Base-by-base conservation (phyloP, 2,888 invertebrate species). In the Tachina grossa region DNA sequence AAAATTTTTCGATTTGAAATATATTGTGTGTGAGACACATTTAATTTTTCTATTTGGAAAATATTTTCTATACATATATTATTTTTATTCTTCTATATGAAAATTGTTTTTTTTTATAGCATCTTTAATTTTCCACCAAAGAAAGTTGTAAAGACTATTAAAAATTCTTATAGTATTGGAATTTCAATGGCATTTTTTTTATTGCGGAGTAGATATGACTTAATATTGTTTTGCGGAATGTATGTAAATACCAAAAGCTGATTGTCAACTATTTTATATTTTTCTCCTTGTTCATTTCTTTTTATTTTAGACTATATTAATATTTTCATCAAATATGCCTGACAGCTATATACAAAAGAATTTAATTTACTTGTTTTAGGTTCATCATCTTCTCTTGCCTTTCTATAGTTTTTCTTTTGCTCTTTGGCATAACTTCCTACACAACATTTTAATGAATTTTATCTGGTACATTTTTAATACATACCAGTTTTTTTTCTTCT, bases 251-350 rank as follows among this genome's bases (percentile, higher is more conserved):
- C 41, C 57, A 57, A 57, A 39, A 75, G 81, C 45, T 69, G 39
- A 19, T 39, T 69, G 41, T 65, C 45, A 71, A 63, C 63, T 57
- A 69, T 75, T 61, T 75, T 41, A 57, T 47, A 57, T 41, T 71
- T 16, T 16, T 39, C 14, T 43, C 14, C 31, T 31, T 39, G 3
- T 39, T 49, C 43, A 19, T 31, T n/a, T 55, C 14, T 59, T 65
- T 14, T 49, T 19, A 66, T 55, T n/a, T 72, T 2, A 41, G 1
- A 78, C 61, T 51, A 69, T 79, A 59, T 74, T 83, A 61, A 45
- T 71, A 69, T 65, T 83, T 81, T 81, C 81, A 77, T 84, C 68
- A 81, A 77, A 77, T 81, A 77, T 81, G 77, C 68, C 81, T 68
- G 65, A 22, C 47, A 45, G 81, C 72, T 74, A 68, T 77, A 72